phyloP scores from a whole-genome alignment of 1,140 invertebrate genomes.

The Pseudomyrmex gracilis region DNA sequence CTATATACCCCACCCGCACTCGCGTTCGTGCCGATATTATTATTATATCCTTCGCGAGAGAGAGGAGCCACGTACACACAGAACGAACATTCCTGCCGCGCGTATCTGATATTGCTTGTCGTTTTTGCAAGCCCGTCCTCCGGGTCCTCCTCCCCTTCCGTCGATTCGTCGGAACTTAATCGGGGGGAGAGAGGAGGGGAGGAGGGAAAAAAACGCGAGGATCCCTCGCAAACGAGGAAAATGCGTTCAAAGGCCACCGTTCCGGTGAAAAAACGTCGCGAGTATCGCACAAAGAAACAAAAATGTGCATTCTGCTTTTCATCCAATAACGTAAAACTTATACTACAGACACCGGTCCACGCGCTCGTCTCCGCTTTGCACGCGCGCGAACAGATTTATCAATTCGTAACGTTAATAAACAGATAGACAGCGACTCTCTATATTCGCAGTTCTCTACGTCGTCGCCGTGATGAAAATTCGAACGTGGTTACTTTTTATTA shows the following conservation, averaged over 20 bases:
- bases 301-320: background rate
- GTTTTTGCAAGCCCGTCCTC: slow-evolving; percentile 39
- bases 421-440: no score
- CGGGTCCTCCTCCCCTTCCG: background rate
- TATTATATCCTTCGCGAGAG: slow-evolving; percentile 69
- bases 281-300: background rate
- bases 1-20: slow-evolving; percentile 70
- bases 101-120: slow-evolving; percentile 64
- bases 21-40: slow-evolving; percentile 68
- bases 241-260: background rate
- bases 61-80: slow-evolving; percentile 73
- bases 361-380: no score
- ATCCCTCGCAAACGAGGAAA: background rate
- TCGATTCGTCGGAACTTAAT: slow-evolving; percentile 52
- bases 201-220: no score
- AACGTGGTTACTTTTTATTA: no score
- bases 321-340: background rate
- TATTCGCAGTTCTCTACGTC: no score
- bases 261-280: background rate
- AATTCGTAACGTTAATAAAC: no score
- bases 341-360: no score
- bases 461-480: no score
- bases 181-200: no score
- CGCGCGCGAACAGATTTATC: no score
- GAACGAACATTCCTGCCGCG: slow-evolving; percentile 67